Conservation (phyloP, 1,140 invertebrate species). For the Bilobella aurantiaca region DNA sequence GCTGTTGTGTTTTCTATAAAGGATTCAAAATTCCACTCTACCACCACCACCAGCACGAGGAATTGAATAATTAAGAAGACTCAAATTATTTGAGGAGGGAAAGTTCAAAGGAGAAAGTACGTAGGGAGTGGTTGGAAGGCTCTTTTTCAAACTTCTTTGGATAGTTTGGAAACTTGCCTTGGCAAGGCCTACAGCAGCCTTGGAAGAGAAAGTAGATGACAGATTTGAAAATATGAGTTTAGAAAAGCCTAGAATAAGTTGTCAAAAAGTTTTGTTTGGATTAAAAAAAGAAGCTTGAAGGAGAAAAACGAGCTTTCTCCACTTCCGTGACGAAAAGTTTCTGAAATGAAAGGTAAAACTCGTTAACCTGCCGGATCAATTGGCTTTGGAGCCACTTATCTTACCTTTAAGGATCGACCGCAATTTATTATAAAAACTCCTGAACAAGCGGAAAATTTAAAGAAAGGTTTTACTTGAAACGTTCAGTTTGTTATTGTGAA, state of each 20-base stretch:
- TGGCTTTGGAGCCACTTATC: background rate
- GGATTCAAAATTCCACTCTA: background rate
- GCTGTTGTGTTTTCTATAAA: background rate
- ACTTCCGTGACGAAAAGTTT: background rate
- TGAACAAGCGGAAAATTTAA: no score
- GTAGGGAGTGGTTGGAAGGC: no score
- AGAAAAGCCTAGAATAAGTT: background rate
- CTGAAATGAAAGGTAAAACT: background rate
- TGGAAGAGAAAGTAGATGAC: background rate
- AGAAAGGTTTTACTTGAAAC: no score
- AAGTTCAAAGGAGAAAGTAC: background rate
- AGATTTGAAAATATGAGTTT: constrained; percentile 8
- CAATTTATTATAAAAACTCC: no score
- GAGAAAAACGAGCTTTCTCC: background rate
- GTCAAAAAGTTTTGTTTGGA: constrained; percentile 3
- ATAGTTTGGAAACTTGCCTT: no score
- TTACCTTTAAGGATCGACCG: no score
- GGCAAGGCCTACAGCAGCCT: background rate
- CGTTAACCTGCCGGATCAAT: background rate
- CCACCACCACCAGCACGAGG: background rate
- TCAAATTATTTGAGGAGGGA: background rate
- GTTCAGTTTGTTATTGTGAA: no score
- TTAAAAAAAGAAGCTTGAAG: background rate
- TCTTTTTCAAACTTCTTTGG: no score
- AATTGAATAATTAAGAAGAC: background rate